Evolutionary conservation across 2,797 vertebrate genomes (phyloP), one percentile per base, ranked within the genome.

Genomic region (Poecilia picta): DNA sequence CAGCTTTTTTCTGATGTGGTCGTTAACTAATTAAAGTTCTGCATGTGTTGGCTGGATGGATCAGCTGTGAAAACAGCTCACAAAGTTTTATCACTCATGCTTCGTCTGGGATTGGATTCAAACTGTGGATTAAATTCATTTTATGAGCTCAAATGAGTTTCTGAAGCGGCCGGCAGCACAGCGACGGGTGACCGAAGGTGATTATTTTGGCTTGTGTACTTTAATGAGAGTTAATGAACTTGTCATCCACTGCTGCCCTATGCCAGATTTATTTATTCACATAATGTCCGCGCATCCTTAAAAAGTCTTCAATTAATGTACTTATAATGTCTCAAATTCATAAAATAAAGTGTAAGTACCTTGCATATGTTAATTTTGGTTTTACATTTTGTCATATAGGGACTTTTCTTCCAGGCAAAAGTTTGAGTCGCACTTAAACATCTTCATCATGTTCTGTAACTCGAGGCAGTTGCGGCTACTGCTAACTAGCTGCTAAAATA

Each of bases 1-100:
- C 36, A 2, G 39, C 23, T 13, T 31, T 55, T 74, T 57, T 73
- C 41, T 74, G 16, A 84, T 15, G 66, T 66, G 76, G 78, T 78
- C 57, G 77, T 80, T 77, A 0, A 76, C 71, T 80, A 43, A 73
- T 41, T 62, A 39, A 53, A 31, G 36, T 43, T 25, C 16, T 28
- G 39, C 25, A 28, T 71, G 41, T 41, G 64, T n/a, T 25, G 23
- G 51, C 15, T 10, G 25, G 72, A 49, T 28, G 77, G 41, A 57
- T 45, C 36, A 20, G 25, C 39, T 18, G 53, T 15, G 59, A 75
- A 39, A 46, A 23, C n/a, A 12, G 46, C 45, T 45, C 46, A 53
- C 62, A 41, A 70, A 53, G 75, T 68, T 76, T 59, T 25, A 49
- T 8, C 66, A 15, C 59, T 74, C 20, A 55, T n/a, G 43, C 41